These are phyloP conservation scores for Sminthurides aquaticus DNA, from an alignment of 2,888 invertebrate genomes.

Conservation along the genomic window DNA sequence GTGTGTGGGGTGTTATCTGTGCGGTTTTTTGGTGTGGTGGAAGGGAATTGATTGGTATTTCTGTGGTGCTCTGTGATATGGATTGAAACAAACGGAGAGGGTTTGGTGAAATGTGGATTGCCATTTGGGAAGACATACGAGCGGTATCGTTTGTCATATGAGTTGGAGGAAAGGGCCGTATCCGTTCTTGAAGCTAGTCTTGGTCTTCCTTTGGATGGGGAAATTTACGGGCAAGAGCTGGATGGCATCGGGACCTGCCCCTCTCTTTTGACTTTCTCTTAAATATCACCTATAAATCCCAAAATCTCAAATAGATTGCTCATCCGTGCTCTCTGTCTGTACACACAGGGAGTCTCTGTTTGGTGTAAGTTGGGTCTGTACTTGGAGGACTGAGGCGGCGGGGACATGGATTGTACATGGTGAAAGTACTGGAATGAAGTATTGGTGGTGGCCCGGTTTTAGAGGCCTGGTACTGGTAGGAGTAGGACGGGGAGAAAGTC, in stretches of 20 bases:
- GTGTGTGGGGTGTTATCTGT: conserved; percentile 6
- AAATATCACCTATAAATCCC: conserved; percentile 44
- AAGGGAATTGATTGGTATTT: conserved; percentile 37
- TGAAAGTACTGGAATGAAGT: too few species aligned
- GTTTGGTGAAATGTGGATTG: conserved; percentile 27
- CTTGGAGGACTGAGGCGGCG: too few species aligned
- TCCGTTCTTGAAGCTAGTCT: conserved; percentile 30
- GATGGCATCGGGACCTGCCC: conserved; percentile 25
- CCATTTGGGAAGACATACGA: conserved; percentile 43
- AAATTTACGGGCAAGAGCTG: conserved; percentile 34
- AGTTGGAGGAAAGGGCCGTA: conserved; percentile 23
- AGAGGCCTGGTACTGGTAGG: background rate
- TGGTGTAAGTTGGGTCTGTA: too few species aligned
- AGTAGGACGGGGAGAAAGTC: background rate
- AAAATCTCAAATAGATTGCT: conserved; percentile 43
- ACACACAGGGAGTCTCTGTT: too few species aligned
- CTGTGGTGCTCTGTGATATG: conserved; percentile 25
- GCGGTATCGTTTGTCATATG: conserved; percentile 43
- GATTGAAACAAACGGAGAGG: conserved; percentile 32
- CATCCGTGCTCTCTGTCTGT: conserved; percentile 39
- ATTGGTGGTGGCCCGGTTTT: too few species aligned
- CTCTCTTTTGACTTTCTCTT: conserved; percentile 38
- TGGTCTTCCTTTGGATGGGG: conserved; percentile 31
- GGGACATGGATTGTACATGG: too few species aligned
- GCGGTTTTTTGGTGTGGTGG: conserved; percentile 36